Evolutionary conservation across 2,797 vertebrate genomes (phyloP).

Genomic region (Mionectes olivaceus): DNA sequence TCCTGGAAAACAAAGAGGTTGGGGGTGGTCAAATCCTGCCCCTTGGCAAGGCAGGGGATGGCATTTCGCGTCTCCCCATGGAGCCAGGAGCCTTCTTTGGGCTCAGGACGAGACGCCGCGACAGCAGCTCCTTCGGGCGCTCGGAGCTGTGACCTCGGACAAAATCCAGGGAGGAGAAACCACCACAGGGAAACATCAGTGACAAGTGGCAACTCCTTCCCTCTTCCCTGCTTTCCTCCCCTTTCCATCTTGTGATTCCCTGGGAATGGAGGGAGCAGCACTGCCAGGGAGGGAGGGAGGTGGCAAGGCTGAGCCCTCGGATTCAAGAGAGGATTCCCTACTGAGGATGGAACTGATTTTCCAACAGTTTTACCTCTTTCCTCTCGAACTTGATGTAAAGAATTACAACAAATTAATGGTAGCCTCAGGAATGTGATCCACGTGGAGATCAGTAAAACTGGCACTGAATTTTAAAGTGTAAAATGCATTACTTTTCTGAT

Average conservation of each 20-base stretch:
- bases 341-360: fast-evolving
- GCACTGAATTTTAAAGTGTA: neutral
- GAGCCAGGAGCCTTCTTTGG: neutral
- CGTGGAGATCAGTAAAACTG: fast-evolving
- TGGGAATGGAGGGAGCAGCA: neutral
- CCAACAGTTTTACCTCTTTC: neutral
- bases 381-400: neutral
- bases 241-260: fast-evolving
- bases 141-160: fast-evolving
- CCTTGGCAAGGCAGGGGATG: neutral
- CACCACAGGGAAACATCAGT: fast-evolving
- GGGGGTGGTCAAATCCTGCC: fast-evolving
- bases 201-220: fast-evolving
- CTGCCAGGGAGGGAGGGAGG: neutral
- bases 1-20: slow-evolving; percentile 76
- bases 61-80: neutral
- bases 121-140: neutral
- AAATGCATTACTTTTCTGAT: neutral
- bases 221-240: no score
- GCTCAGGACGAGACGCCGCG: neutral
- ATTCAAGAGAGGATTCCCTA: fast-evolving
- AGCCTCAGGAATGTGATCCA: neutral
- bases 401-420: neutral
- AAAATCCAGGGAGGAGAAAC: neutral
- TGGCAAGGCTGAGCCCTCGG: neutral